Evolutionary conservation across 2,113 vertebrate genomes (phyloP).

Genomic region (Cheirogaleus medius): DNA sequence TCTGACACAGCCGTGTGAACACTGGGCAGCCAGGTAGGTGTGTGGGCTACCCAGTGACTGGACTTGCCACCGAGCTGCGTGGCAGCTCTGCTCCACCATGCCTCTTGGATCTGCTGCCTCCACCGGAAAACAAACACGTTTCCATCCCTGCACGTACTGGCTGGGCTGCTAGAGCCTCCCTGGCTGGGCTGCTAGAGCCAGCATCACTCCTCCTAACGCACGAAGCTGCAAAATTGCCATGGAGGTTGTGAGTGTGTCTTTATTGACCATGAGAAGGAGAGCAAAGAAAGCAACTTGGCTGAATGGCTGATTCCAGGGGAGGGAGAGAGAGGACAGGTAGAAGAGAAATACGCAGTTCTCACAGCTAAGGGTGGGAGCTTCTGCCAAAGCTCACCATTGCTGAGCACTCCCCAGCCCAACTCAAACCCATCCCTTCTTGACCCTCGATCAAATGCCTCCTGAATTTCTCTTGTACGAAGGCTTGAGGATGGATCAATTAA

Average conservation of each 20-base stretch:
- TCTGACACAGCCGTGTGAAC: neutral
- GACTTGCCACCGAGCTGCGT: neutral
- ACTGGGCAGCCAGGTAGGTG: neutral
- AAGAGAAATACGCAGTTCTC: neutral
- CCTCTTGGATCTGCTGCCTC: constrained; percentile 18
- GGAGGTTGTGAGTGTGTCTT: neutral
- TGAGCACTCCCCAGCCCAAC: neutral
- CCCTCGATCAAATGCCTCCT: neutral
- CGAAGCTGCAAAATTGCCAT: neutral
- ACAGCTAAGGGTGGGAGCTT: neutral
- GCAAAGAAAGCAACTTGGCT: neutral
- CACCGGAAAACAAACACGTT: neutral
- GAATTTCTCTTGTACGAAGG: neutral
- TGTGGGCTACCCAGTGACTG: neutral
- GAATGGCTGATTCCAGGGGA: neutral
- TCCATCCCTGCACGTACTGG: neutral
- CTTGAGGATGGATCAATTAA: neutral
- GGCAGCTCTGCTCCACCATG: neutral
- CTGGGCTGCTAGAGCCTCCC: neutral
- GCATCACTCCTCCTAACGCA: neutral
- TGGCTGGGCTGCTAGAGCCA: neutral
- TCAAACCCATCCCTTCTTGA: neutral
- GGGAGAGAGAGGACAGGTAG: neutral
- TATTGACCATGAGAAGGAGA: neutral
- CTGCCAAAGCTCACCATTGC: neutral